Percentiles rank a stretch among this genome's conserved stretches.
phyloP scores from a whole-genome alignment of 2,888 invertebrate genomes.

The Chironomus riparius region DNA sequence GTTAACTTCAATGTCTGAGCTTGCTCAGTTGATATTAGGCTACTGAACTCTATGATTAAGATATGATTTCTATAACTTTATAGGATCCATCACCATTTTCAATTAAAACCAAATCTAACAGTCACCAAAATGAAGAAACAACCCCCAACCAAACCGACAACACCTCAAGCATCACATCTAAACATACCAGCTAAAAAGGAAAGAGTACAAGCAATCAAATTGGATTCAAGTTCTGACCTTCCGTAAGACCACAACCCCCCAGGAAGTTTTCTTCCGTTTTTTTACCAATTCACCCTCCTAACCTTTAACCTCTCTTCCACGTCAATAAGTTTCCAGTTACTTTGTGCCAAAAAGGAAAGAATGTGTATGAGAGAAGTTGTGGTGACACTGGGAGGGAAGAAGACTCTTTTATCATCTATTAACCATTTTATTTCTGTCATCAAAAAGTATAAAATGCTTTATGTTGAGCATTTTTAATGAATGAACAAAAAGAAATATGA shows the following conservation, averaged over 20 bases:
- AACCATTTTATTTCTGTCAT: slow-evolving; percentile 6
- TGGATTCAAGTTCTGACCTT: slow-evolving; percentile 7
- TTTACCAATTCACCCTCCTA: background rate
- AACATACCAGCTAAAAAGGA: background rate
- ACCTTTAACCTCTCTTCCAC: background rate
- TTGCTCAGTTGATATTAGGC: too few relatives aligned
- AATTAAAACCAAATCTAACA: too few relatives aligned
- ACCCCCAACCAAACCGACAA: too few relatives aligned
- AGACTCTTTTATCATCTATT: background rate
- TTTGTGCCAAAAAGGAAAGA: background rate
- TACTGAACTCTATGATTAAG: too few relatives aligned
- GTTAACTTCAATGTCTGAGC: too few relatives aligned
- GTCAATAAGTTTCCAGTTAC: background rate
- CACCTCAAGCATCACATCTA: too few relatives aligned
- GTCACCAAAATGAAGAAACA: too few relatives aligned
- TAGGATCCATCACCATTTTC: too few relatives aligned
- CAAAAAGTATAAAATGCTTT: background rate
- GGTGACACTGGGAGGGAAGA: background rate
- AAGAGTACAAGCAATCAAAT: slow-evolving; percentile 19
- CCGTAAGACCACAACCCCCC: background rate
- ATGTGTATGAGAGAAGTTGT: background rate
- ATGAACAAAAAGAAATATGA: background rate
- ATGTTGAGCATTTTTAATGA: background rate
- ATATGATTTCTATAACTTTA: too few relatives aligned
- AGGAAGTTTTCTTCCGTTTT: background rate